Base-by-base conservation (phyloP, 2,888 invertebrate genomes). In the Cheiracanthium punctorium region DNA sequence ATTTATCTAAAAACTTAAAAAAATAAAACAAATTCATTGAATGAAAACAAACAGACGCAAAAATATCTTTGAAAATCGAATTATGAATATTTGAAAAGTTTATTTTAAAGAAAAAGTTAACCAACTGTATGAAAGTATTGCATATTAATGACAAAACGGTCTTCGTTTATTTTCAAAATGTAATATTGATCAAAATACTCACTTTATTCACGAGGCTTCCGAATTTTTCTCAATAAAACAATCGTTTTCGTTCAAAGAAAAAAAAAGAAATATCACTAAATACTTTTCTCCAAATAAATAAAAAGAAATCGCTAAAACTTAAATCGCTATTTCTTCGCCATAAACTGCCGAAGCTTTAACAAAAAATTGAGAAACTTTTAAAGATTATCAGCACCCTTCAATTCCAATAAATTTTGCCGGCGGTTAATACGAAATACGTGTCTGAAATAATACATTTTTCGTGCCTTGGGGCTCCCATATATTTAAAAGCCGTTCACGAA, bases 401-500 rank as follows among this genome's bases (percentile, higher is more conserved):
- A 79, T 74, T 74, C 84, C 79, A 84, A 84, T 84, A 84, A 82
- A 82, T 48, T 48, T 76, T 32, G 33, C 58, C 77, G 41, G 69
- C 43, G 74, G 79, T 84, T 84, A 84, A 84, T 84, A 79, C 77
- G 79, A 79, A 84, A 37, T 84, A 84, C 84, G 84, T 84, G 84
- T 79, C 74, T 79, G 67, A 84, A 84, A 84, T 84, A 84, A 84
- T 84, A 74, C 73, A 79, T 84, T 84, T 84, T 79, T 52, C 79
- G 70, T 72, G 52, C 76, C 82, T 71, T 28, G 30, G 37, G 52
- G 77, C 76, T 17, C 24, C 72, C 69, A 79, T 79, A 79, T 77
- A 84, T 84, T 84, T 84, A 84, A 84, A 84, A 84, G 84, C 84
- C 43, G 79, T 79, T 84, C 84, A 84, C 84, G 84, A 79, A 79